These are phyloP conservation scores for Calliopsis andreniformis DNA, from an alignment of 1,140 invertebrate genomes.

Conservation along the genomic window DNA sequence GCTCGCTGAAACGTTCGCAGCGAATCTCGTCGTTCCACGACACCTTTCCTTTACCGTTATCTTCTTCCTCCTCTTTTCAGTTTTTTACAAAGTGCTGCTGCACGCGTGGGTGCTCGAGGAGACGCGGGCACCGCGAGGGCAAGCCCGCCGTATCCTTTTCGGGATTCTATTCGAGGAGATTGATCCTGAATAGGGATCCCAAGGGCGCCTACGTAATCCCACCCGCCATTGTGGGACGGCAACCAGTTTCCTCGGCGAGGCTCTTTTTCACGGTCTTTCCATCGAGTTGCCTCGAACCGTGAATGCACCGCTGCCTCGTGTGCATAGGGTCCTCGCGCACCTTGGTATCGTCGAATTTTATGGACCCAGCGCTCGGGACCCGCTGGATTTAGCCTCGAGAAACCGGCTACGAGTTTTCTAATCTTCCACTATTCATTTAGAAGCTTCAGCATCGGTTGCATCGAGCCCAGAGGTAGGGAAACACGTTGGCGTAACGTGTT, in stretches of 20 bases:
- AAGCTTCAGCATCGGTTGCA: too few species aligned
- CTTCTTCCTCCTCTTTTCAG: background rate
- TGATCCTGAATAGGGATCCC: constrained; percentile 71
- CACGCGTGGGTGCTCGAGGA: constrained; percentile 29
- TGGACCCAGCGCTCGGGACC: background rate
- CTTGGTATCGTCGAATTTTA: background rate
- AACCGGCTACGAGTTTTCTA: background rate
- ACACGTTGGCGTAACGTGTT: constrained; percentile 14
- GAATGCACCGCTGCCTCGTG: background rate
- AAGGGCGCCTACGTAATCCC: constrained; percentile 77
- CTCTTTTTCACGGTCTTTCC: constrained; percentile 71
- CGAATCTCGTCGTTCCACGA: background rate
- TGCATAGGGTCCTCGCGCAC: background rate
- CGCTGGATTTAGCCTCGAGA: background rate
- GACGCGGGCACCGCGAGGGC: background rate
- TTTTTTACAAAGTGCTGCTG: background rate
- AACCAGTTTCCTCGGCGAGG: constrained; percentile 67
- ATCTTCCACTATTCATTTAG: too few species aligned
- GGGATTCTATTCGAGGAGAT: constrained; percentile 67
- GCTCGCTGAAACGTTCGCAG: too few species aligned
- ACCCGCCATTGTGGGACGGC: constrained; percentile 66
- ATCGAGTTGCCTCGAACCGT: constrained; percentile 23
- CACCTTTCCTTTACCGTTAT: constrained; percentile 36
- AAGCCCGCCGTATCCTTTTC: constrained; percentile 55
- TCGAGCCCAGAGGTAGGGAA: constrained; percentile 20